Evolutionary conservation across 2,797 vertebrate genomes (phyloP).

Genomic region (Corythornis leucogaster): DNA sequence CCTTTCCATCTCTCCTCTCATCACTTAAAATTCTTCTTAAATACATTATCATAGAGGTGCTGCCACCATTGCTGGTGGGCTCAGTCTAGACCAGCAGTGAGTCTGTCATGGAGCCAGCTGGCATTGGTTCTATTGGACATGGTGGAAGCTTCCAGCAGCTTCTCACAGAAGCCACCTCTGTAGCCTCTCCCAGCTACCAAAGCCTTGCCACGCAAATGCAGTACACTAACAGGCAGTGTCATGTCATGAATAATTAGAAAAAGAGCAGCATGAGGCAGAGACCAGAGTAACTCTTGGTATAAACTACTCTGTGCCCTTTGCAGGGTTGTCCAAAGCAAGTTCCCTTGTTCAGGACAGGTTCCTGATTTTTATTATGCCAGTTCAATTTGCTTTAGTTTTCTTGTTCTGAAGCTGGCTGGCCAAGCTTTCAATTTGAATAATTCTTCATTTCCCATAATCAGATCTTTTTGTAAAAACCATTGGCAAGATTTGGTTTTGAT

Average conservation of each 20-base stretch:
- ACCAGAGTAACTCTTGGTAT: fast-evolving
- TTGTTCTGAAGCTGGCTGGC: background rate
- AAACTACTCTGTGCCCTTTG: background rate
- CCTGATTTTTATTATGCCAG: background rate
- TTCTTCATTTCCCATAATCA: slow-evolving; percentile 20
- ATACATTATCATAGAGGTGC: too few species aligned
- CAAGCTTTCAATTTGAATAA: background rate
- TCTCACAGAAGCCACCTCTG: background rate
- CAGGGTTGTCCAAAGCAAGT: background rate
- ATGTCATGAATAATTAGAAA: background rate
- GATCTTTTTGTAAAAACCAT: background rate
- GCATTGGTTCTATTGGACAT: background rate
- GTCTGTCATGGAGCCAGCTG: background rate
- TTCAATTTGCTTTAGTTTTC: background rate
- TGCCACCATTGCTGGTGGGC: too few species aligned
- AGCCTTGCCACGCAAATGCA: background rate
- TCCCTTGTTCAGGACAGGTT: background rate
- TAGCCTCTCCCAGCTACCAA: background rate
- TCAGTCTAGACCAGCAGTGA: too few species aligned
- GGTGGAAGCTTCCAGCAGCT: background rate
- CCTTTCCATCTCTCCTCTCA: background rate
- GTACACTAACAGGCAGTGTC: background rate
- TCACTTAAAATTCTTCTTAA: background rate
- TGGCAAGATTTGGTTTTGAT: slow-evolving; percentile 15
- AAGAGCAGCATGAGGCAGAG: background rate